Evolutionary conservation across 2,113 vertebrate species (phyloP), one percentile per base, ranked within the genome.

Genomic region (Noturus placidus): DNA sequence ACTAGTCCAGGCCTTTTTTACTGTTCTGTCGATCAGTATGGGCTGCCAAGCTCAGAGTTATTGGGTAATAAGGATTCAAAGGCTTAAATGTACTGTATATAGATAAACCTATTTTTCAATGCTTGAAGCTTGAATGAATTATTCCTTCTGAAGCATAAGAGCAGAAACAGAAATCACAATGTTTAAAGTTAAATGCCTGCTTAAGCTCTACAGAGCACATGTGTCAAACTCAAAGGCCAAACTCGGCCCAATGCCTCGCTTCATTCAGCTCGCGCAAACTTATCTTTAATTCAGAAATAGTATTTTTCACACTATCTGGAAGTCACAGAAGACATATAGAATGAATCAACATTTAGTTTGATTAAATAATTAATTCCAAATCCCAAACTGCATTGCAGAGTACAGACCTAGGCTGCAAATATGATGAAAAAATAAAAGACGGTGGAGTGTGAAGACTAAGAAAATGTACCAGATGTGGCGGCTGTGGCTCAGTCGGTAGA

Each of bases 1-100:
- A 61, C 61, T 14, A 67, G 52, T 57, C 63, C 63, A 86, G 52
- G 69, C 84, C 67, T 84, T 63, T 70, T 80, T 50, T 87, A 57
- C n/a, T 54, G 54, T 63, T 65, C 84, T 50, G 65, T 50, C 38
- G 30, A 79, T 54, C 57, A 79, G 74, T 15, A 30, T 33, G 61
- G 33, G 22, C 61, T 67, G 33, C 85, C 63, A 52, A 33, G 74
- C 76, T 33, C 59, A 33, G 61, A 69, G 33, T 69, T 72, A 87
- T 22, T 14, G 46, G 35, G 35, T 59, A 30, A 38, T 69, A 70
- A 38, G 33, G 30, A 57, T n/a, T 57, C 59, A 38, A 57, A 46
- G 14, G 86, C 63, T 59, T 70, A n/a, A 69, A 69, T 46, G 5
- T 42, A n/a, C 50, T 59, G 63, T 20, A 81, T 56, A 59, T 30